Base-by-base conservation (phyloP, 2,888 invertebrate species). In the Netelia inedita region DNA sequence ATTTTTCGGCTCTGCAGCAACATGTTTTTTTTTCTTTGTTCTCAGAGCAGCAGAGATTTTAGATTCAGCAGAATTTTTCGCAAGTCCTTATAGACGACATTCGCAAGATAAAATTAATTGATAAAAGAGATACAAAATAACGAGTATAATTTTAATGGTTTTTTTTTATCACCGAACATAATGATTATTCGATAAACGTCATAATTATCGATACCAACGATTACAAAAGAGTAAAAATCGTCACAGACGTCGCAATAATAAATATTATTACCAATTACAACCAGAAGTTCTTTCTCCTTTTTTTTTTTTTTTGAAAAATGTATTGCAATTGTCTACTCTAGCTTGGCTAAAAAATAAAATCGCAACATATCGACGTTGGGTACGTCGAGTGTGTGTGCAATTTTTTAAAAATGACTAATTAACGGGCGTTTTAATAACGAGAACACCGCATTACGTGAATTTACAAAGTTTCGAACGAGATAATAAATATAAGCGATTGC, bases 401-500 rank as follows among this genome's bases (percentile, higher is more conserved):
- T 19, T 74, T 65, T 43, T 41, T 69, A 6, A 35, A 35, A 76
- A 69, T 59, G 23, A 55, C 78, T 78, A 59, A 68, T 78, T 59
- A 78, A 69, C 46, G 61, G 28, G 59, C 11, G 16, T 46, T 19
- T 61, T 35, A 69, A 69, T 57, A 57, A 57, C 57, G 57, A 57
- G 57, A 16, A 57, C 14, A 10, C 57, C 19, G n/a, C 10, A 19
- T 57, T 57, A 57, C 57, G 73, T 50, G 74, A 68, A 57, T 74
- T 66, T 35, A 28, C 50, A 84, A 79, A 86, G 61, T 82, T 35
- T 55, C 73, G 79, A 83, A 84, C 85, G 66, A 85, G 82, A 69
- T 68, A 83, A 80, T 75, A 82, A 72, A 78, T 68, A 79, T 57
- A 81, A 86, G 79, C 83, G 80, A 86, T 86, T 88, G 84, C 87